Evolutionary conservation across 1,140 invertebrate species (phyloP).

Genomic region (Holotrichia oblita): DNA sequence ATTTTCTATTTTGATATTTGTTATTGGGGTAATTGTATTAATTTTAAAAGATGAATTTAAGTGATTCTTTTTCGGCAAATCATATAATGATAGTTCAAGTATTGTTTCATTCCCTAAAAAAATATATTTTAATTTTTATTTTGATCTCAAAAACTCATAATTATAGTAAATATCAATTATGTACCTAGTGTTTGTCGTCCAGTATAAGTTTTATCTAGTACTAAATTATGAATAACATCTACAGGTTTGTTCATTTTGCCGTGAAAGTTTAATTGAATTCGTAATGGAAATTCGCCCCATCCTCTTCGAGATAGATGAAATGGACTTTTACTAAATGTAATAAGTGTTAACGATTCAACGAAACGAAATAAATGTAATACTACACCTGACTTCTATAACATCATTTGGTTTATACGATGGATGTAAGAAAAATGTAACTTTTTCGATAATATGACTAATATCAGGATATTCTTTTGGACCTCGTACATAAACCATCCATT

Average conservation of each 20-base stretch:
- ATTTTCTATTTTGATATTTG: conserved; percentile 18
- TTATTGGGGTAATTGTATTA: conserved; percentile 20
- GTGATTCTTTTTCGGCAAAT: conserved; percentile 39
- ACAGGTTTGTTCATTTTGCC: conserved; percentile 79
- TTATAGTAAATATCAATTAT: conserved; percentile 30
- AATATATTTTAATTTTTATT: too few relatives aligned
- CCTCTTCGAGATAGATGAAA: conserved; percentile 84
- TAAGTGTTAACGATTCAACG: conserved; percentile 44
- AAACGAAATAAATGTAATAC: conserved; percentile 43
- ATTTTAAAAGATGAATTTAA: neutral
- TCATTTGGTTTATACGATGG: conserved; percentile 90
- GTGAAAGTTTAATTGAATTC: conserved; percentile 83
- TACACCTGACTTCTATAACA: conserved; percentile 77
- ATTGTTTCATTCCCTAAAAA: conserved; percentile 78
- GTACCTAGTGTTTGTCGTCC: conserved; percentile 84
- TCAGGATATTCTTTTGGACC: conserved; percentile 70
- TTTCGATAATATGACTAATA: conserved; percentile 73
- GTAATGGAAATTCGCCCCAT: conserved; percentile 91
- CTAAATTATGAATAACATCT: conserved; percentile 82
- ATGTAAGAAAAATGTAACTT: conserved; percentile 85
- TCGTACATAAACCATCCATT: conserved; percentile 89
- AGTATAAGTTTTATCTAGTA: conserved; percentile 84
- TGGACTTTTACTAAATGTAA: conserved; percentile 70
- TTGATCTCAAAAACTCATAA: too few relatives aligned
- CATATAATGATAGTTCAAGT: conserved; percentile 74